These are phyloP conservation scores for Dipodomys spectabilis DNA, from an alignment of 2,113 vertebrate genomes.

Conservation along the genomic window DNA sequence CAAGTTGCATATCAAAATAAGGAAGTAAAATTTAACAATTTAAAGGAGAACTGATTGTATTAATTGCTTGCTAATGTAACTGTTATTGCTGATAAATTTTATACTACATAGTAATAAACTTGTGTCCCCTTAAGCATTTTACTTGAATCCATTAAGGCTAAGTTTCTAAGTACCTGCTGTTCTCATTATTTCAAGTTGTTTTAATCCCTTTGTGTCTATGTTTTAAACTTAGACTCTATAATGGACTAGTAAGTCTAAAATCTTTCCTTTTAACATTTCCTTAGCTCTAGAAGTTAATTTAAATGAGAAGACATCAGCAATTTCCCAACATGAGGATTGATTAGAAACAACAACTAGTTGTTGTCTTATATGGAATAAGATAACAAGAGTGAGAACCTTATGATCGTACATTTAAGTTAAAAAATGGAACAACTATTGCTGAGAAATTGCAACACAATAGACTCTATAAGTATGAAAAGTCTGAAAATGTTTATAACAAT, in stretches of 20 bases:
- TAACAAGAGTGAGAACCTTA: not conserved
- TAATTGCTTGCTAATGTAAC: not conserved
- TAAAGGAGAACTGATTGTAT: not conserved
- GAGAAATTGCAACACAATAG: not conserved
- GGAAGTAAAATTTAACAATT: not conserved
- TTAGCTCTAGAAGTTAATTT: constrained; percentile 39
- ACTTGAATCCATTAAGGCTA: constrained; percentile 20
- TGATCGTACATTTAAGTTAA: not conserved
- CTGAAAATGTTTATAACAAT: not conserved
- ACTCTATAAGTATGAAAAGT: not conserved
- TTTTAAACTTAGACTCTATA: constrained; percentile 62
- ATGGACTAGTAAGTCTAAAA: constrained; percentile 8
- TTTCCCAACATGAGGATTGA: not conserved
- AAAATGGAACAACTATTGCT: not conserved
- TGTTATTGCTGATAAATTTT: constrained; percentile 11
- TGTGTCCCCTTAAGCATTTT: constrained; percentile 7
- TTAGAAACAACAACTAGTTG: not conserved
- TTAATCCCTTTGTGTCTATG: not conserved
- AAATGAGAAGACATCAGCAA: constrained; percentile 10
- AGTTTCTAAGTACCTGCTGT: constrained; percentile 31
- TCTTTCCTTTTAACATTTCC: constrained; percentile 15
- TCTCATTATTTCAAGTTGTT: not conserved
- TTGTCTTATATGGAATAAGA: not conserved
- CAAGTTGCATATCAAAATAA: not conserved
- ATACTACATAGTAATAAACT: not conserved